These are phyloP conservation scores for Physella acuta DNA, from an alignment of 1,140 invertebrate genomes.

Conservation along the genomic window DNA sequence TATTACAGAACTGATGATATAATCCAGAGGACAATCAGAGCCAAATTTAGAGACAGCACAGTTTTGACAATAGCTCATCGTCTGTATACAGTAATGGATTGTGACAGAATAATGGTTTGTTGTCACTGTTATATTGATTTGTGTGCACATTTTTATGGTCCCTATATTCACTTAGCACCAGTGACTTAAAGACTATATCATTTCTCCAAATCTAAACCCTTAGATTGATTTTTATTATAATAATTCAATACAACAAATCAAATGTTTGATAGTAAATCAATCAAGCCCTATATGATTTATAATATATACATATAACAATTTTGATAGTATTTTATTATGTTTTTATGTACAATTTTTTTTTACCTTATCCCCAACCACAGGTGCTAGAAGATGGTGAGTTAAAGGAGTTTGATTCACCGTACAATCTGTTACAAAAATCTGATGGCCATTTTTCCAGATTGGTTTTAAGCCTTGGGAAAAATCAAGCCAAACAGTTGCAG, in stretches of 20 bases:
- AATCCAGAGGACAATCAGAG: constrained; percentile 58
- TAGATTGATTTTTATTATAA: too few relatives aligned
- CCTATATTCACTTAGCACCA: too few relatives aligned
- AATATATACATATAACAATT: too few relatives aligned
- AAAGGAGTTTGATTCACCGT: constrained; percentile 71
- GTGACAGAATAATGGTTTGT: constrained; percentile 53
- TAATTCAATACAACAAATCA: too few relatives aligned
- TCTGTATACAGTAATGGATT: constrained; percentile 62
- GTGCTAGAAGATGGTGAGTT: constrained; percentile 44
- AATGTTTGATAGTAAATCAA: too few relatives aligned
- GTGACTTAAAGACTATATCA: too few relatives aligned
- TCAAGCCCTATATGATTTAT: too few relatives aligned
- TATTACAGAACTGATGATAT: constrained; percentile 56
- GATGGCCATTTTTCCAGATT: constrained; percentile 58
- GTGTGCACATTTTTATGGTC: too few relatives aligned
- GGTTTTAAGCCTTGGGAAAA: constrained; percentile 49
- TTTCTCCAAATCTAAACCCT: too few relatives aligned
- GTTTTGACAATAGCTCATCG: constrained; percentile 55
- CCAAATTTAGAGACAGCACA: constrained; percentile 56
- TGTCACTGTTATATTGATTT: neutral
- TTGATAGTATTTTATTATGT: too few relatives aligned
- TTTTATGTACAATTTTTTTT: too few relatives aligned
- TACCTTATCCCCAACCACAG: too few relatives aligned
- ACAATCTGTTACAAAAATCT: constrained; percentile 65
- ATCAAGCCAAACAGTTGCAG: constrained; percentile 36